These are phyloP conservation scores for Ellobius talpinus DNA, from an alignment of 2,113 vertebrate genomes.

Conservation along the genomic window DNA sequence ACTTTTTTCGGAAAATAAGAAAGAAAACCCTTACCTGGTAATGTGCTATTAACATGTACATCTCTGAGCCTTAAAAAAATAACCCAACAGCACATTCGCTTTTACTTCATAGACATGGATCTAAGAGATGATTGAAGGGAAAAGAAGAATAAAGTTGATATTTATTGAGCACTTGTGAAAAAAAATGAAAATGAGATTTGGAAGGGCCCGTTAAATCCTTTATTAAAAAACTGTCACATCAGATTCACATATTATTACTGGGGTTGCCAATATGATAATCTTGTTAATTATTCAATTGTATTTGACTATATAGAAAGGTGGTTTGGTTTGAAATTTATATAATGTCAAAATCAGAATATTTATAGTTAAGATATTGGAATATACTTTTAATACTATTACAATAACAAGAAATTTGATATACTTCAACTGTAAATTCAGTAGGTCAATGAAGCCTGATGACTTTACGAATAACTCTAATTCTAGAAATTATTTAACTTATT, in stretches of 20 bases:
- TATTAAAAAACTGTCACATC: slow-evolving; percentile 62
- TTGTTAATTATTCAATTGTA: slow-evolving; percentile 45
- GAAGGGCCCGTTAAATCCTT: slow-evolving; percentile 63
- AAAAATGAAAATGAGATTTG: slow-evolving; percentile 61
- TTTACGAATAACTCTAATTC: slow-evolving; percentile 25
- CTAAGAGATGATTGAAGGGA: slow-evolving; percentile 39
- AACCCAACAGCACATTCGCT: slow-evolving; percentile 2
- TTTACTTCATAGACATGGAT: slow-evolving; percentile 11
- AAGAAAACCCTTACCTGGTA: not conserved
- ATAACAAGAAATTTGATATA: not conserved
- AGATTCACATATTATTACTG: slow-evolving; percentile 48
- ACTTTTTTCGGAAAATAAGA: not conserved
- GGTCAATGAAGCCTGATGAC: not conserved
- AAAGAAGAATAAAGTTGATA: slow-evolving; percentile 35
- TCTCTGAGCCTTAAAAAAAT: not conserved
- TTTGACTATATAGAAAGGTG: slow-evolving; percentile 32
- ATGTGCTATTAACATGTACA: not conserved
- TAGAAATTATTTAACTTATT: not conserved
- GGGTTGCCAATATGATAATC: not conserved
- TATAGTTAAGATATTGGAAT: slow-evolving; percentile 27
- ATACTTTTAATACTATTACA: slow-evolving; percentile 8
- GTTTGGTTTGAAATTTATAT: slow-evolving; percentile 46
- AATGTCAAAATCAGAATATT: slow-evolving; percentile 41
- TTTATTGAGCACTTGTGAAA: slow-evolving; percentile 50
- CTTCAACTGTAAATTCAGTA: not conserved